Evolutionary conservation across 2,888 invertebrate genomes (phyloP).

Genomic region (Tipula helvola): DNA sequence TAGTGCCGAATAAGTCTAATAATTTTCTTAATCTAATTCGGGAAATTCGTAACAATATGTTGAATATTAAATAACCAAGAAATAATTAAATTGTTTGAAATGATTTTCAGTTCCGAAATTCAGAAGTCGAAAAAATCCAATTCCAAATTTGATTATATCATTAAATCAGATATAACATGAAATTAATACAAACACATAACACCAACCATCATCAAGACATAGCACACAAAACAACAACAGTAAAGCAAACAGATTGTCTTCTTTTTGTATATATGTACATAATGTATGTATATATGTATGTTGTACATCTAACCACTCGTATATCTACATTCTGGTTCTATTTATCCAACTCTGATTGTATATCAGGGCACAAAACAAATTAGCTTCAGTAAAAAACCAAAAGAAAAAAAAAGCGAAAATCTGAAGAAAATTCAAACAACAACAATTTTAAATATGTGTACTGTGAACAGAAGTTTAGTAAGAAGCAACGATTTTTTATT

Average conservation of each 20-base stretch:
- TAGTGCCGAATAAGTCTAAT: too few species aligned
- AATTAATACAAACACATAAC: background rate
- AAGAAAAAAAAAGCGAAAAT: background rate
- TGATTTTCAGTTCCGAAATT: background rate
- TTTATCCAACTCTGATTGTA: background rate
- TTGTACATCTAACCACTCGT: background rate
- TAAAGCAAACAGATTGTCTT: background rate
- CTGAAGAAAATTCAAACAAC: background rate
- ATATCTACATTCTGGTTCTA: background rate
- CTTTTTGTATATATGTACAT: background rate
- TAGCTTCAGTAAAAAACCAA: background rate
- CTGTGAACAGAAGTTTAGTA: background rate
- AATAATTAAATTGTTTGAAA: background rate
- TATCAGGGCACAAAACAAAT: background rate
- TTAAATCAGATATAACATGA: background rate
- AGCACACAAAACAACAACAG: background rate
- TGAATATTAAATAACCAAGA: background rate
- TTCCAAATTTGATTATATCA: background rate
- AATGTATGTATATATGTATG: background rate
- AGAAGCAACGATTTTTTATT: background rate
- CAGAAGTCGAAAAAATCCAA: background rate
- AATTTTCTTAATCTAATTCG: too few species aligned
- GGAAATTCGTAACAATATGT: background rate
- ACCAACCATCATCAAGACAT: background rate
- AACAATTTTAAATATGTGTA: background rate